Evolutionary conservation across 2,797 vertebrate species (phyloP), one percentile per base, ranked within the genome.

Genomic region (Falco concolor): DNA sequence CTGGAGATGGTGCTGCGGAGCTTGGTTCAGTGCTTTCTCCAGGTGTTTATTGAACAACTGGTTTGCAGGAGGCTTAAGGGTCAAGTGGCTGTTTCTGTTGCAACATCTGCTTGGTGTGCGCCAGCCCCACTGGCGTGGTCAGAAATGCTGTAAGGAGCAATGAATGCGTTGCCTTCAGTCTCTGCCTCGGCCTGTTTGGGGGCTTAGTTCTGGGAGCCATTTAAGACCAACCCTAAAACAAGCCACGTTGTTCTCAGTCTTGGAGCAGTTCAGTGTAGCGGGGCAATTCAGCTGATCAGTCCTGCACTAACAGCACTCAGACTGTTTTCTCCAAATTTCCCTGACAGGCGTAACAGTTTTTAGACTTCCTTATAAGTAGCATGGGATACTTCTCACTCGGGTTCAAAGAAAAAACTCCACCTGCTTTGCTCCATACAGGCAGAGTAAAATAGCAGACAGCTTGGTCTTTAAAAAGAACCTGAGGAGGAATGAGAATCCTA

Each of bases 61-160:
- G 19, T 52, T 11, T 21, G 38, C 25, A n/a, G 36, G 52, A 60
- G 25, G 8, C 21, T 70, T 74, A 30, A 80, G 40, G 52, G 59
- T 88, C 23, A 56, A 22, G 32, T 8, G 1, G 20, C 32, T 30
- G 10, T 50, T 88, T 10, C 30, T 1, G 2, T 38, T 59, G 28
- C 40, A 52, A 44, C 19, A 89, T 32, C 42, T 81, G 12, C 63
- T 81, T 10, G 2, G 24, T 78, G 50, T 81, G 49, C 73, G 69
- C 6, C 53, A 47, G 2, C 5, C 2, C 2, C 13, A 10, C n/a
- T 40, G 0, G 0, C 20, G 23, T 63, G 20, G 27, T 49, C 38
- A 2, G 13, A 42, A 65, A 25, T 7, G 2, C 21, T 12, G 5
- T 18, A 3, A 13, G 40, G 9, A 14, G 10, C 69, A 27, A 30